Base-by-base conservation (phyloP, 2,797 vertebrate genomes). In the Pempheris klunzingeri region DNA sequence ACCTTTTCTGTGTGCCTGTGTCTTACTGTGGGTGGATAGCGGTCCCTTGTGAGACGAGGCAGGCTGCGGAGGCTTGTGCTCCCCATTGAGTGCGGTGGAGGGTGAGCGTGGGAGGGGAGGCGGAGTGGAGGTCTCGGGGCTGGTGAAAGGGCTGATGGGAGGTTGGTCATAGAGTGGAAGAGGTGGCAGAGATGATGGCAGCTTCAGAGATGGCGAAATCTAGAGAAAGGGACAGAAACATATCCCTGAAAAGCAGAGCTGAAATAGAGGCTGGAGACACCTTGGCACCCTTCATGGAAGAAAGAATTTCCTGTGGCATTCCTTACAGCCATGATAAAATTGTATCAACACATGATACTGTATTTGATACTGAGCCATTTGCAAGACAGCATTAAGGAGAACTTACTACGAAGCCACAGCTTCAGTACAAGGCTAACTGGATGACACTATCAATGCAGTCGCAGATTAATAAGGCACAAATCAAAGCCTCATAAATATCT, bases 131-230 rank as follows among this genome's bases (percentile, higher is more conserved):
- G 96, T 96, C 57, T 98, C 97, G 0, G 97, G 97, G 79, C 96
- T 98, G 84, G 95, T 96, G 88, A 96, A 97, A 44, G 96, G 95
- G 84, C 97, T 97, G 87, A 94, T 91, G 58, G 98, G 96, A 69
- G 97, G 97, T 90, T 99, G 97, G 90, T 99, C 97, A 0, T 99
- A 99, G 14, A 99, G 90, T 0, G 98, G 97, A 85, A 99, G 94
- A 1, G 96, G 96, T 1, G 97, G 97, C 66, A 99, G 94, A 38
- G 95, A 87, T 1, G 95, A 92, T 1, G 96, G 96, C 2, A 94
- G 87, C 93, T 96, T 96, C 11, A 95, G 91, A 53, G 95, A 96
- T 0, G 97, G 96, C 61, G 96, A 97, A 57, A 97, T 92, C 97
- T 99, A 26, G 0, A 61, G 8, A 63, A 41, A 34, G 32, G 28